Conservation (phyloP, 2,797 vertebrate species). For the Oreochromis mossambicus region DNA sequence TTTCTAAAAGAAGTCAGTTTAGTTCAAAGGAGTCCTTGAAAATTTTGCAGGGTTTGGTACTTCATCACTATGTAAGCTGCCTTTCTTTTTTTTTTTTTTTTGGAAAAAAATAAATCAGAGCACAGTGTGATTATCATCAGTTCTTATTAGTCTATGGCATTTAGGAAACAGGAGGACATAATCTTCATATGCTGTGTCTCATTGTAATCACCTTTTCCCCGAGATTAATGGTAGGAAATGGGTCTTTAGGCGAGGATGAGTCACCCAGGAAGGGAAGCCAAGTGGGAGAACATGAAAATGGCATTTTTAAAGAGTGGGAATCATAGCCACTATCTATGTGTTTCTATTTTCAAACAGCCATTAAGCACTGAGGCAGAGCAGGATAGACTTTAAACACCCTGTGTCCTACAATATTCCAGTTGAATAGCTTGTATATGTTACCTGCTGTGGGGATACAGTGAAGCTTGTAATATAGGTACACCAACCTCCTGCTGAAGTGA, state of each 20-base stretch:
- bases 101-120: background rate
- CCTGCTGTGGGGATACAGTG: constrained; percentile 21
- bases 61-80: background rate
- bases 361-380: background rate
- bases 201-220: constrained; percentile 45
- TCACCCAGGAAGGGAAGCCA: constrained; percentile 21
- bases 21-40: background rate
- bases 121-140: constrained; percentile 16
- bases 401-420: constrained; percentile 16
- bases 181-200: constrained; percentile 19
- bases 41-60: background rate
- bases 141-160: constrained; percentile 46
- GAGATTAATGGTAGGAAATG: constrained; percentile 50
- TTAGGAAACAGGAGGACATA: constrained; percentile 32
- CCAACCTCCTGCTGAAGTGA: constrained; percentile 20
- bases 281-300: constrained; percentile 35
- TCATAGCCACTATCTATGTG: constrained; percentile 10
- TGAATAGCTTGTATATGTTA: constrained; percentile 20
- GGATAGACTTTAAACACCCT: constrained; percentile 9
- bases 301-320: constrained; percentile 30
- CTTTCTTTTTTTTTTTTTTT: background rate
- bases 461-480: constrained; percentile 28
- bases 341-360: constrained; percentile 43
- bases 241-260: constrained; percentile 34
- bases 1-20: background rate